Conservation (phyloP, 2,113 vertebrate genomes). For the Hydrolagus affinis region DNA sequence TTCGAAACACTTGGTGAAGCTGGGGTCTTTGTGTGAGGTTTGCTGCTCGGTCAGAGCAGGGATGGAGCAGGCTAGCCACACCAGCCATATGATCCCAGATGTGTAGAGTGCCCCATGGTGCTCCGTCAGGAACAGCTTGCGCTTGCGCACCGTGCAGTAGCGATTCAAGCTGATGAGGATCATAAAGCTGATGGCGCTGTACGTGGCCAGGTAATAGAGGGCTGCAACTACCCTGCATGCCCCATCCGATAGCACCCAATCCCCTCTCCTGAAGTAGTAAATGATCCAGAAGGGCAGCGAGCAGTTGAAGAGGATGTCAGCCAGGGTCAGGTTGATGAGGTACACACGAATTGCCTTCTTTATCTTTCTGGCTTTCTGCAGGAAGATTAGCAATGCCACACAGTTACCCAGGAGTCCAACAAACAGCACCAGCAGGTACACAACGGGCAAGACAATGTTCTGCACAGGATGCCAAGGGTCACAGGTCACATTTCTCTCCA, state of each 20-base stretch:
- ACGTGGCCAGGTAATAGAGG: conserved; percentile 46
- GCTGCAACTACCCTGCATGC: conserved; percentile 42
- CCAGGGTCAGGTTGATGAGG: conserved; percentile 52
- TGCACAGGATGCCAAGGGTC: conserved; percentile 35
- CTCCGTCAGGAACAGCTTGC: conserved; percentile 28
- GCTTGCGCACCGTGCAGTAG: conserved; percentile 35
- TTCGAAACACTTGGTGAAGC: conserved; percentile 44
- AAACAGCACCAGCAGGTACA: conserved; percentile 47
- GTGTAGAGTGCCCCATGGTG: conserved; percentile 15
- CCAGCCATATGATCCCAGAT: conserved; percentile 41
- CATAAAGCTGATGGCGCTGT: conserved; percentile 48
- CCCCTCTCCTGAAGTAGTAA: conserved; percentile 43
- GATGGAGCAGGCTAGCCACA: conserved; percentile 42
- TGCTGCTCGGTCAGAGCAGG: conserved; percentile 43
- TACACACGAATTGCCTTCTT: conserved; percentile 50
- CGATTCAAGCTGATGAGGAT: conserved; percentile 46
- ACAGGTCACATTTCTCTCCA: background rate
- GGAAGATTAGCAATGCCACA: conserved; percentile 45
- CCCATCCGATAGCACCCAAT: conserved; percentile 46
- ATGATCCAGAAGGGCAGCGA: conserved; percentile 51
- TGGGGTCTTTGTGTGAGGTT: conserved; percentile 16
- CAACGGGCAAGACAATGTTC: conserved; percentile 38
- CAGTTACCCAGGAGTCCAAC: conserved; percentile 50
- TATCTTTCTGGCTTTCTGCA: conserved; percentile 38
- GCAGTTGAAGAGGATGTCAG: conserved; percentile 50